Evolutionary conservation across 2,113 vertebrate species (phyloP).

Genomic region (Dendropsophus ebraccatus): DNA sequence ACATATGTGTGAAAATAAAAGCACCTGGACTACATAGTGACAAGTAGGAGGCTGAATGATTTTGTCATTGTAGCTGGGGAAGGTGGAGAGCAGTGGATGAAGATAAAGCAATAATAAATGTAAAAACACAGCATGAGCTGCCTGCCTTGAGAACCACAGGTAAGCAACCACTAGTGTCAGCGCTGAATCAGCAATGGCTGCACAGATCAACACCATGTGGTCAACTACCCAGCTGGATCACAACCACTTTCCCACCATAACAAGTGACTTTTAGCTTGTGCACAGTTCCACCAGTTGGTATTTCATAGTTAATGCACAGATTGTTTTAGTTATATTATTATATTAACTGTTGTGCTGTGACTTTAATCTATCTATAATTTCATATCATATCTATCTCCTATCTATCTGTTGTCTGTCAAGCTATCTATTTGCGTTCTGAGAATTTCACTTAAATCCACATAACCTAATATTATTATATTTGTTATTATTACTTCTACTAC

Average conservation of each 20-base stretch:
- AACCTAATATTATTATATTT: too few relatives aligned
- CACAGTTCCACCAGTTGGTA: not conserved
- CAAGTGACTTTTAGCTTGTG: not conserved
- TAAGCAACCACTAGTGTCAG: not conserved
- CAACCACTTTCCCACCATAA: constrained; percentile 7
- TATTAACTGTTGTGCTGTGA: not conserved
- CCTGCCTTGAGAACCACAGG: not conserved
- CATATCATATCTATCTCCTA: too few relatives aligned
- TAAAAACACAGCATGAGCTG: not conserved
- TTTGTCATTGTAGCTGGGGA: too few relatives aligned
- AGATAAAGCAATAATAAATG: not conserved
- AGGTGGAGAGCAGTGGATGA: too few relatives aligned
- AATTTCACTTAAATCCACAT: not conserved
- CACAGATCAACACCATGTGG: not conserved
- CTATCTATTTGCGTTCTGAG: not conserved
- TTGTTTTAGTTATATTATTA: too few relatives aligned
- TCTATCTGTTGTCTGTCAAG: not conserved
- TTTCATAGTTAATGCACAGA: not conserved
- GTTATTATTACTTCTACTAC: too few relatives aligned
- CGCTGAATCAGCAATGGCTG: not conserved
- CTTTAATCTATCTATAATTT: too few relatives aligned
- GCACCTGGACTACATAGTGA: not conserved
- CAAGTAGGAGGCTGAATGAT: not conserved
- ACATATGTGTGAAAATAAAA: not conserved
- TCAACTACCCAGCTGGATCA: constrained; percentile 23